Base-by-base conservation (phyloP, 2,797 vertebrate species). In the Chelmon rostratus region DNA sequence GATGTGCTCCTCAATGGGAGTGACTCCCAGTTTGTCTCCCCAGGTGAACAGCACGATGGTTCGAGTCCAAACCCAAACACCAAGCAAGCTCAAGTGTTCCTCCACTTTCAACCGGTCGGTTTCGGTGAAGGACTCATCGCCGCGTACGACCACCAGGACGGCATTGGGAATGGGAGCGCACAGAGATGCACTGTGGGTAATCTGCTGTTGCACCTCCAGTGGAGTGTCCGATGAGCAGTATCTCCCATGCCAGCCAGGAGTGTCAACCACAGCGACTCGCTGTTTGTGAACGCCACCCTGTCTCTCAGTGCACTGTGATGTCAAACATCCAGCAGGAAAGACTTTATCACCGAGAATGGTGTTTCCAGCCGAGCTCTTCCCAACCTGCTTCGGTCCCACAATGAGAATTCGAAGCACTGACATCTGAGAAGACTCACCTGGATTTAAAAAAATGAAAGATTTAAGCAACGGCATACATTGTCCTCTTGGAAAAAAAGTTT, bases 161-260 rank as follows among this genome's bases (percentile, higher is more conserved):
- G 82, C 86, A 25, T 86, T 83, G 12, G 90, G 86, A 38, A 70
- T 40, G 7, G 87, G 73, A 12, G 62, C 65, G 62, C 87, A 93
- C 62, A 83, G 71, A 59, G 83, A 81, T 49, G 70, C 37, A 37
- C 83, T 63, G n/a, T 79, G 73, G 54, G 53, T 64, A 66, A 94
- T 89, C 53, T 92, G 83, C 37, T 87, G 68, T 23, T 56, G 85
- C 1, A 85, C 69, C 35, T 89, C 82, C 68, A 8, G 54, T 35
- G 93, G 90, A 6, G 90, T 94, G 57, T 92, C 87, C 5, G 86
- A 72, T 7, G 73, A 70, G 23, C 76, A 86, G 82, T 89, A 92
- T 59, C 92, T 86, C 35, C 91, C 83, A 35, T 93, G 70, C 92
- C 93, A 94, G 68, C 93, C 91, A 0, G 93, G 93, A n/a, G 85